Evolutionary conservation across 2,888 invertebrate genomes (phyloP).

Genomic region (Rhimphoctona megacephalus): DNA sequence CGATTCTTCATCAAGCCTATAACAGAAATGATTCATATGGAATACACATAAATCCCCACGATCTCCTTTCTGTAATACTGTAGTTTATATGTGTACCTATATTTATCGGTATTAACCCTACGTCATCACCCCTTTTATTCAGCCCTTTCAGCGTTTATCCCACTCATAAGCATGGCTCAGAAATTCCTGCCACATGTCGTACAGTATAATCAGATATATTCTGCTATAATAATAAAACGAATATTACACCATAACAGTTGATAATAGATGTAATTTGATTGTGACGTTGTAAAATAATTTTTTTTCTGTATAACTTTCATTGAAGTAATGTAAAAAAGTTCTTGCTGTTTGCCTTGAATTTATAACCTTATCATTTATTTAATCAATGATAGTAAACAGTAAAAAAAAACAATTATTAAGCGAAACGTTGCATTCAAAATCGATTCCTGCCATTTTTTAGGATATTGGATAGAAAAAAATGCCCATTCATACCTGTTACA

Average conservation of each 20-base stretch:
- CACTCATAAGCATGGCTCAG: conserved; percentile 3
- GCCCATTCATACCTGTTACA: not conserved
- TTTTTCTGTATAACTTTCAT: not conserved
- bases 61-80: conserved; percentile 40
- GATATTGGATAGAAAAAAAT: not conserved
- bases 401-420: not conserved
- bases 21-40: conserved; percentile 56
- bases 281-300: not conserved
- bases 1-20: conserved; percentile 50
- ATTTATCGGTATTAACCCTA: conserved; percentile 51
- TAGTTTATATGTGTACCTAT: conserved; percentile 26
- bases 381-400: not conserved
- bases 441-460: not conserved
- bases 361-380: not conserved
- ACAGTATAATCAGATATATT: conserved; percentile 19
- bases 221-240: not conserved
- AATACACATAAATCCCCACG: conserved; percentile 52
- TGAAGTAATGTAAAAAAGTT: not conserved
- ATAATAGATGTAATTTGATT: not conserved
- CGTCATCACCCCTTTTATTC: conserved; percentile 52
- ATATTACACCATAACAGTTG: not conserved
- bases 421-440: not conserved
- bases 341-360: not conserved
- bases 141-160: conserved; percentile 30
- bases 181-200: conserved; percentile 29